Conservation (phyloP, 2,113 vertebrate species). For the Dolichotis patagonum region DNA sequence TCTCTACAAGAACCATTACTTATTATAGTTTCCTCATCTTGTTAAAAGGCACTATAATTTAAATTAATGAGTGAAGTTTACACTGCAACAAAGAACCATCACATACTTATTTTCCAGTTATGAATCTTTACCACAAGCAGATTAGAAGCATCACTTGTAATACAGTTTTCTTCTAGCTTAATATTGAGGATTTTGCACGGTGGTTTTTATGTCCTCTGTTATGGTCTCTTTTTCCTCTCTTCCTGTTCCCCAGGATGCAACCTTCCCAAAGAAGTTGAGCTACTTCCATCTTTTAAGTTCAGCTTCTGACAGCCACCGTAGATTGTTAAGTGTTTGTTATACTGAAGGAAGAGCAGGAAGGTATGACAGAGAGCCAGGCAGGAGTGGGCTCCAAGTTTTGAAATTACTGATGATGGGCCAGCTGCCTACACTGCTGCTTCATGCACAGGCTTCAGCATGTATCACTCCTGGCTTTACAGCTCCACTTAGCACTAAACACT, state of each 20-base stretch:
- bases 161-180: not conserved
- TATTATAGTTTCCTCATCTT: constrained; percentile 56
- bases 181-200: not conserved
- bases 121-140: constrained; percentile 34
- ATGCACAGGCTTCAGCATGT: not conserved
- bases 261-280: not conserved
- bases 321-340: not conserved
- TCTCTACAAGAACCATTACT: constrained; percentile 63
- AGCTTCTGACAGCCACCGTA: not conserved
- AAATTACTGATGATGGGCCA: not conserved
- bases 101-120: constrained; percentile 58
- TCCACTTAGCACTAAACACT: not conserved
- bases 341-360: not conserved
- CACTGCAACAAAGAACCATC: not conserved
- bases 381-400: not conserved
- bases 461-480: not conserved
- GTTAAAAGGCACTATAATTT: constrained; percentile 63
- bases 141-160: not conserved
- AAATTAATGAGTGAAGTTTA: constrained; percentile 59
- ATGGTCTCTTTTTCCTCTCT: not conserved
- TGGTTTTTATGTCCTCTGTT: not conserved
- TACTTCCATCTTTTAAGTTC: not conserved
- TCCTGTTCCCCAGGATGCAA: not conserved
- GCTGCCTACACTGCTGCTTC: not conserved
- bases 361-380: not conserved